Evolutionary conservation across 2,113 vertebrate species (phyloP).

Genomic region (Pangasianodon gigas): DNA sequence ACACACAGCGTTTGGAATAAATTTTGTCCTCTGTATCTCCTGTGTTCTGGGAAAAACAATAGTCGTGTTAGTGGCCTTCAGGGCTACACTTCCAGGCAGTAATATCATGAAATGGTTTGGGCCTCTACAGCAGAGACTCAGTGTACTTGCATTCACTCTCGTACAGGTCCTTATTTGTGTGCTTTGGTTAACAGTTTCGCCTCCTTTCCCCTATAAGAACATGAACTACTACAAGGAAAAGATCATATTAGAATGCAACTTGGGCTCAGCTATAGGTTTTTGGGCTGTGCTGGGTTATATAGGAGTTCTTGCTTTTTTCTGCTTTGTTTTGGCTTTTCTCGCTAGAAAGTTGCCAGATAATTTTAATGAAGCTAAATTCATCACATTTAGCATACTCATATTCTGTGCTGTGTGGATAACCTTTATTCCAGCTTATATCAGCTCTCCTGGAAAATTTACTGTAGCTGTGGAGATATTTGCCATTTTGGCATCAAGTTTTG

Average conservation of each 20-base stretch:
- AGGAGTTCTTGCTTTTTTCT: background rate
- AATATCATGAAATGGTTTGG: background rate
- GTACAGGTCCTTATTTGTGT: background rate
- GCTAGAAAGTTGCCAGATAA: conserved; percentile 67
- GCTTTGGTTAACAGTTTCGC: conserved; percentile 53
- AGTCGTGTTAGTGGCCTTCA: background rate
- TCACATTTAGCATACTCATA: conserved; percentile 76
- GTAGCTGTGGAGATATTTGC: conserved; percentile 79
- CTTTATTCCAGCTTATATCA: conserved; percentile 75
- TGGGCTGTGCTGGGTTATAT: background rate
- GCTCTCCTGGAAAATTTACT: conserved; percentile 76
- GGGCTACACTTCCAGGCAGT: background rate
- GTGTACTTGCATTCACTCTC: background rate
- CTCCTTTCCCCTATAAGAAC: conserved; percentile 66
- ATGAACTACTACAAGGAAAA: conserved; percentile 52
- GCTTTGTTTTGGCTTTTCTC: background rate
- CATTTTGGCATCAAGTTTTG: conserved; percentile 74
- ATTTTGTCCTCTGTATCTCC: background rate
- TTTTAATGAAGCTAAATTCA: conserved; percentile 76
- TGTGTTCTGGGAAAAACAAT: background rate
- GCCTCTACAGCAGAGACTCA: conserved; percentile 4
- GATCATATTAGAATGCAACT: conserved; percentile 46
- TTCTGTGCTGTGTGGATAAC: conserved; percentile 75
- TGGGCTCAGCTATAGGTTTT: conserved; percentile 52
- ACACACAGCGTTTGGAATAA: background rate